Conservation (phyloP, 2,888 invertebrate species). For the Meganola albula region DNA sequence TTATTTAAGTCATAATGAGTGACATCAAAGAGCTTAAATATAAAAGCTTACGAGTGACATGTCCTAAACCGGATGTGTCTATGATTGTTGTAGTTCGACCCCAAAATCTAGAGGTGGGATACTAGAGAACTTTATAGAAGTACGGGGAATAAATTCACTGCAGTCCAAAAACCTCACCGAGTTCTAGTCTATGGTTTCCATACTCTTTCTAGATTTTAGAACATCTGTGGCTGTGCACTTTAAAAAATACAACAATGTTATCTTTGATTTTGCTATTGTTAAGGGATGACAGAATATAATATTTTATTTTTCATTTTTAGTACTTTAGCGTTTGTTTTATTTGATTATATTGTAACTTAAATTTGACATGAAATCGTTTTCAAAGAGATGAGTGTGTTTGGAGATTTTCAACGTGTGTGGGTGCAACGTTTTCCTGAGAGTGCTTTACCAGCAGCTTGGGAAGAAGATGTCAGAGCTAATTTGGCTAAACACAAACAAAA, state of each 20-base stretch:
- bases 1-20: no score
- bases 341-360: constrained; percentile 56
- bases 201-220: constrained; percentile 1
- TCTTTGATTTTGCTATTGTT: no score
- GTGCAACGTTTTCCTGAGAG: constrained; percentile 93
- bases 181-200: no score
- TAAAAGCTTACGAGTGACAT: no score
- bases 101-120: no score
- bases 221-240: constrained; percentile 23
- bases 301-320: constrained; percentile 44
- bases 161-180: no score
- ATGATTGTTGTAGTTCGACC: no score
- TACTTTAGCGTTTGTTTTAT: no score
- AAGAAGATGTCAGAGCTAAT: constrained; percentile 94
- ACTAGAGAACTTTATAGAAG: no score
- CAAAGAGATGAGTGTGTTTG: constrained; percentile 89
- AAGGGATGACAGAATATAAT: constrained; percentile 53
- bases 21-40: no score
- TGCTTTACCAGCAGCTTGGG: constrained; percentile 94
- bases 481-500: constrained; percentile 92
- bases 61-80: no score
- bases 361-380: constrained; percentile 75
- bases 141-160: no score
- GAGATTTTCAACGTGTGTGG: constrained; percentile 95
- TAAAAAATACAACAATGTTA: constrained; percentile 33